These are phyloP conservation scores for Synergus gifuensis DNA, from an alignment of 2,888 invertebrate species.

Conservation along the genomic window DNA sequence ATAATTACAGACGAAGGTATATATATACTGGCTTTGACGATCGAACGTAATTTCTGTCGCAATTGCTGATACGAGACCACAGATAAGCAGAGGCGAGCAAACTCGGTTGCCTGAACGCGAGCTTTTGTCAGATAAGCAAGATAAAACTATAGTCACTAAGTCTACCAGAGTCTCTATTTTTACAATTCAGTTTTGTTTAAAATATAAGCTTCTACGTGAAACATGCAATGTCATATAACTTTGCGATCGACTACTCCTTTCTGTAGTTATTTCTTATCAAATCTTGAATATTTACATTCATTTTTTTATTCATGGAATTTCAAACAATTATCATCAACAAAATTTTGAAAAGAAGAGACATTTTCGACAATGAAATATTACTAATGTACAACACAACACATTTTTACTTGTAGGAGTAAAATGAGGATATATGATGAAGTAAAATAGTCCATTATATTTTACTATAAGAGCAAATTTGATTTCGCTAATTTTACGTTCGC, in stretches of 20 bases:
- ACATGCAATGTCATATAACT: background rate
- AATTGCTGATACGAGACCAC: slow-evolving; percentile 4
- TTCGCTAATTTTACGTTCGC: too few species aligned
- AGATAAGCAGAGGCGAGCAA: slow-evolving; percentile 16
- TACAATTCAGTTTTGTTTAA: background rate
- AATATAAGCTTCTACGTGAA: background rate
- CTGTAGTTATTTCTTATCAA: background rate
- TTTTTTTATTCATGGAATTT: too few species aligned
- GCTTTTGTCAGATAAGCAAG: background rate
- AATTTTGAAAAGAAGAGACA: background rate
- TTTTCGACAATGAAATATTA: too few species aligned
- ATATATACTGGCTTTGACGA: background rate
- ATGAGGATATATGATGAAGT: too few species aligned
- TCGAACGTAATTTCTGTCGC: slow-evolving; percentile 21
- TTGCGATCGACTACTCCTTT: background rate
- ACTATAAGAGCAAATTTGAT: too few species aligned
- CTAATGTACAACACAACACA: too few species aligned
- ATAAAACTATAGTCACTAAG: background rate
- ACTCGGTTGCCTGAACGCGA: slow-evolving; percentile 2
- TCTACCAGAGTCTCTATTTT: background rate
- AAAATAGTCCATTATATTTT: too few species aligned
- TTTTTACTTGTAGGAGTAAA: too few species aligned
- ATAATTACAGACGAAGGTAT: background rate
- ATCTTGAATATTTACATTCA: background rate
- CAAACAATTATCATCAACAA: background rate